Conservation (phyloP, 2,888 invertebrate species). For the Andrena camellia region DNA sequence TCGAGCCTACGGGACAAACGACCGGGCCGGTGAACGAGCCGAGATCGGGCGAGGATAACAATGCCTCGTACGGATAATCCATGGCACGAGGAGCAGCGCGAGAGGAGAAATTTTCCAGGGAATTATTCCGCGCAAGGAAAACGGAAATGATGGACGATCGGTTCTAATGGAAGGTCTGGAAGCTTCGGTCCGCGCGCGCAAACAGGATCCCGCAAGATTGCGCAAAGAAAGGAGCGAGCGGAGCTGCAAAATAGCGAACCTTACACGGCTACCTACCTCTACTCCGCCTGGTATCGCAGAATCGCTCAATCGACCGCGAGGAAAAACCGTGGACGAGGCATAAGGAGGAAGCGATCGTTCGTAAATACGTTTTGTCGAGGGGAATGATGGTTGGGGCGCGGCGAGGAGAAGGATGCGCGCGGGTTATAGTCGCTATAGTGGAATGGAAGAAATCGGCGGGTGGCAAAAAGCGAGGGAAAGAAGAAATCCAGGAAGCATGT, state of each 20-base stretch:
- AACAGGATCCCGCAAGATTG: slow-evolving; percentile 10
- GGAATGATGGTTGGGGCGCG: not conserved
- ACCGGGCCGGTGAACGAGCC: not conserved
- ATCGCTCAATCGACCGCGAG: slow-evolving; percentile 44
- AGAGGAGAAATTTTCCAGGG: not conserved
- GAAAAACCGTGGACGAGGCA: slow-evolving; percentile 26
- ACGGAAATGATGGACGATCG: slow-evolving; percentile 19
- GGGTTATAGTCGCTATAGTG: not conserved
- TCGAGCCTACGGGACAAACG: not conserved
- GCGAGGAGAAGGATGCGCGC: not conserved
- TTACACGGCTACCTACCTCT: slow-evolving; percentile 25
- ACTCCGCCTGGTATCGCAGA: slow-evolving; percentile 6
- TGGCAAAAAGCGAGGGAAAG: slow-evolving; percentile 53
- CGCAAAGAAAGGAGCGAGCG: not conserved
- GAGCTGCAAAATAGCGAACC: slow-evolving; percentile 27
- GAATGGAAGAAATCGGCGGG: slow-evolving; percentile 14
- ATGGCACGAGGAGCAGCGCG: not conserved
- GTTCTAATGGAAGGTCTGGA: too few relatives aligned
- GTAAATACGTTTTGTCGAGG: slow-evolving; percentile 5
- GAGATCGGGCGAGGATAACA: not conserved
- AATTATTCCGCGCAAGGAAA: not conserved
- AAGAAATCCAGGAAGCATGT: slow-evolving; percentile 73
- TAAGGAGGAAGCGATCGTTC: slow-evolving; percentile 17
- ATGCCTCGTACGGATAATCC: not conserved
- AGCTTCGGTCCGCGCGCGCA: not conserved